phyloP scores from a whole-genome alignment of 2,113 vertebrate genomes.

The Nettapus auritus region DNA sequence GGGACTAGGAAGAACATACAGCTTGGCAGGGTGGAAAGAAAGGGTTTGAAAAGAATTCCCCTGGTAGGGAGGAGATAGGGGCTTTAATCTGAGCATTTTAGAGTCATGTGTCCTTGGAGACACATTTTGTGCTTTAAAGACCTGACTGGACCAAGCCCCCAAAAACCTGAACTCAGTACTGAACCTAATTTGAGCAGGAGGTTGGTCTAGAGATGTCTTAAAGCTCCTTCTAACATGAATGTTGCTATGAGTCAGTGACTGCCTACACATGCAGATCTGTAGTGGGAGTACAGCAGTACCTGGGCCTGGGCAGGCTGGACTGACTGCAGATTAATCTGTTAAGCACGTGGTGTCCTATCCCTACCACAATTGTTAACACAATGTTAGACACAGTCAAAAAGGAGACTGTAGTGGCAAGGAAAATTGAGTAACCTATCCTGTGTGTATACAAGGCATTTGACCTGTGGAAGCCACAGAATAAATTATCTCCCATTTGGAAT shows the following conservation, averaged over 20 bases:
- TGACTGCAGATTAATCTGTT: not conserved
- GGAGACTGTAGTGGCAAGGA: not conserved
- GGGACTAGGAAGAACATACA: not conserved
- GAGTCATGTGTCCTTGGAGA: not conserved
- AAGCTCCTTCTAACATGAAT: not conserved
- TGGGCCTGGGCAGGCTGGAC: not conserved
- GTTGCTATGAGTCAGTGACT: not conserved
- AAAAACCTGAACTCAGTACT: not conserved
- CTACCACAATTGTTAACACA: not conserved
- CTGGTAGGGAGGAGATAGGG: not conserved
- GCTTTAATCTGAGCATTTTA: not conserved
- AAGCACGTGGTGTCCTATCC: not conserved
- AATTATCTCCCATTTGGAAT: not conserved
- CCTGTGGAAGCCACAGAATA: not conserved
- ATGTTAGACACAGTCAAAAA: not conserved
- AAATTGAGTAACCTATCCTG: rapidly evolving
- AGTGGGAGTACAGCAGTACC: not conserved
- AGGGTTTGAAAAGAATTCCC: not conserved
- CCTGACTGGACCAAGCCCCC: rapidly evolving
- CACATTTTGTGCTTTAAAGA: not conserved
- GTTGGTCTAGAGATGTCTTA: not conserved
- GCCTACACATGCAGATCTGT: not conserved
- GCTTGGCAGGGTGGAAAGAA: not conserved
- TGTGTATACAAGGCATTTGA: not conserved
- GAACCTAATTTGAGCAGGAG: not conserved